These are phyloP conservation scores for Palythoa caribaeorum DNA, from an alignment of 92 coral and sea anemone species.

Conservation along the genomic window DNA sequence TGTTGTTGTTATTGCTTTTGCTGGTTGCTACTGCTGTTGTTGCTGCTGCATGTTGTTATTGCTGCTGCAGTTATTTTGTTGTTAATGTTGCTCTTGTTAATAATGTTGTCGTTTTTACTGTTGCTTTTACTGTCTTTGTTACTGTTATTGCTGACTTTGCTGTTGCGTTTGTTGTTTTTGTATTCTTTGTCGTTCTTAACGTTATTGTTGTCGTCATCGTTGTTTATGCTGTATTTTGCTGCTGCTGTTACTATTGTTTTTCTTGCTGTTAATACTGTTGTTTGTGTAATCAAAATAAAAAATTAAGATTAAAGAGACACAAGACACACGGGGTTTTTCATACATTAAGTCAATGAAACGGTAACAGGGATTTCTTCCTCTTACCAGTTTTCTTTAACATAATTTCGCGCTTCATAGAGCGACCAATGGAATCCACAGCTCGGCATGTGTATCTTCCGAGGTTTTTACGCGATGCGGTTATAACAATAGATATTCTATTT, in stretches of 20 bases:
- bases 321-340: background rate
- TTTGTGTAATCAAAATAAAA: background rate
- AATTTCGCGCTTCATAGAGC: slow-evolving; percentile 23
- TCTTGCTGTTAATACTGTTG: too few relatives aligned
- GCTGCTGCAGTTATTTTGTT: too few relatives aligned
- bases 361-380: background rate
- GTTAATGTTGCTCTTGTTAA: too few relatives aligned
- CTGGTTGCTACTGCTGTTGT: too few relatives aligned
- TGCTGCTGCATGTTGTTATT: too few relatives aligned
- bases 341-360: too few relatives aligned
- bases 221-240: background rate
- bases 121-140: too few relatives aligned
- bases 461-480: slow-evolving; percentile 21
- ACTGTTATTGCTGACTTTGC: too few relatives aligned
- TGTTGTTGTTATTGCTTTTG: too few relatives aligned
- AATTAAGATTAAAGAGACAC: background rate
- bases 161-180: background rate
- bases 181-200: background rate
- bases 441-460: slow-evolving; percentile 56
- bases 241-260: background rate
- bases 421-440: slow-evolving; percentile 53
- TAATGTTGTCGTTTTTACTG: too few relatives aligned
- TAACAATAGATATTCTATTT: slow-evolving; percentile 44
- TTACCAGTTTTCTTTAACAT: slow-evolving; percentile 50
- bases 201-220: background rate